Evolutionary conservation across 2,113 vertebrate genomes (phyloP), one percentile per base, ranked within the genome.

Genomic region (Tinamus guttatus): DNA sequence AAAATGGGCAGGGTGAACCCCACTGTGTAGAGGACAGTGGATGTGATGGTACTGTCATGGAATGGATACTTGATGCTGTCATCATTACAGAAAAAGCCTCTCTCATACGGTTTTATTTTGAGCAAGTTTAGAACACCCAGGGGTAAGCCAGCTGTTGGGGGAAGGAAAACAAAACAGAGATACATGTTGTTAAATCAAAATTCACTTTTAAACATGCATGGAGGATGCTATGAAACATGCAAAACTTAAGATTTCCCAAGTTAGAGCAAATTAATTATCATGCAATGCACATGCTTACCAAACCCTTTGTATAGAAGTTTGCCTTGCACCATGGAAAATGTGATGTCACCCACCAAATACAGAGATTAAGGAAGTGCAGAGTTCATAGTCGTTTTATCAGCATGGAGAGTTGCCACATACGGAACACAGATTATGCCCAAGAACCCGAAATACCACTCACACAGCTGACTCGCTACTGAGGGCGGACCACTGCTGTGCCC

Each of bases 31-130:
- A 99, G 99, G 96, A 99, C 98, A 89, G 98, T 98, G 98, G 98
- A 97, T 97, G 98, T 98, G 98, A 99, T 27, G 91, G 99, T 99
- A 98, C 99, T 98, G 97, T 95, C 88, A 98, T 99, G 99, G 99
- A 99, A 99, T 79, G 99, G 99, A 97, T 99, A 99, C 97, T 97
- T 98, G 99, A 99, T 99, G 99, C 98, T 99, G 97, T 98, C 99
- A 97, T 99, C 99, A 95, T 97, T 98, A 99, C 99, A 99, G 99
- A 99, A 99, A 99, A 99, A 99, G 98, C 99, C 99, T 96, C 99
- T 99, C 97, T 99, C 98, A 98, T 99, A 99, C 81, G 99, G 99
- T 94, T 98, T 98, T 98, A 99, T 98, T 98, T 99, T 99, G 98
- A 98, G 98, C 98, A 99, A 98, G 98, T 99, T 99, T 99, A 99